phyloP scores from a whole-genome alignment of 2,113 vertebrate genomes.

The Natator depressus region DNA sequence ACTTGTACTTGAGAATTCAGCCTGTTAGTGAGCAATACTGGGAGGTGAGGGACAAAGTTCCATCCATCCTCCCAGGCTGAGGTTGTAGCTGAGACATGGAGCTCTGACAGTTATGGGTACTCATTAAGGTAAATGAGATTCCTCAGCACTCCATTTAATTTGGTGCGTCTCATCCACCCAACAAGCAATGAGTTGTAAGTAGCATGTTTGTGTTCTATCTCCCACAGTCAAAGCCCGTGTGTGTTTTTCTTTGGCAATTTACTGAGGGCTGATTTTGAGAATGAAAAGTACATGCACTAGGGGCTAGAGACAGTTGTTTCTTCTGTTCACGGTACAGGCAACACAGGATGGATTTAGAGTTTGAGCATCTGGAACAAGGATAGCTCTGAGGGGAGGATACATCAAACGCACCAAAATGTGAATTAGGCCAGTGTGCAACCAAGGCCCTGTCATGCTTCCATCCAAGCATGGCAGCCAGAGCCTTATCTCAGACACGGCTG shows the following conservation, averaged over 20 bases:
- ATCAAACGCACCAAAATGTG: background rate
- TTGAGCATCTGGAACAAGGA: background rate
- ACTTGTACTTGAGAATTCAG: background rate
- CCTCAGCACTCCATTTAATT: background rate
- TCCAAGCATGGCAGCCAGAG: constrained; percentile 2
- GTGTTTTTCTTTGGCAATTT: background rate
- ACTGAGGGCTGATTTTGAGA: background rate
- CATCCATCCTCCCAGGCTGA: fast-evolving
- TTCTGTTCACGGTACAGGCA: background rate
- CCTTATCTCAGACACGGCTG: background rate
- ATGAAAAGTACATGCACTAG: background rate
- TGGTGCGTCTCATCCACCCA: fast-evolving
- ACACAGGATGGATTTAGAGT: background rate
- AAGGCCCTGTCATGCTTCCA: background rate
- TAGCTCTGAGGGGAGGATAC: background rate
- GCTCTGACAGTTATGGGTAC: background rate
- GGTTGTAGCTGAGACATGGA: background rate
- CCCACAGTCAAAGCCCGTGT: background rate
- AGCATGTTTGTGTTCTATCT: background rate
- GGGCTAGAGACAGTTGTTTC: fast-evolving
- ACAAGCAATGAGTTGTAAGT: fast-evolving
- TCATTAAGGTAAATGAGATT: background rate
- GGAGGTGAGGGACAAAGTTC: background rate
- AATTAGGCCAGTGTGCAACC: background rate
- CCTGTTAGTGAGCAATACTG: fast-evolving